These are phyloP conservation scores for Piscicola geometra DNA, from an alignment of 2,888 invertebrate species.

Conservation along the genomic window DNA sequence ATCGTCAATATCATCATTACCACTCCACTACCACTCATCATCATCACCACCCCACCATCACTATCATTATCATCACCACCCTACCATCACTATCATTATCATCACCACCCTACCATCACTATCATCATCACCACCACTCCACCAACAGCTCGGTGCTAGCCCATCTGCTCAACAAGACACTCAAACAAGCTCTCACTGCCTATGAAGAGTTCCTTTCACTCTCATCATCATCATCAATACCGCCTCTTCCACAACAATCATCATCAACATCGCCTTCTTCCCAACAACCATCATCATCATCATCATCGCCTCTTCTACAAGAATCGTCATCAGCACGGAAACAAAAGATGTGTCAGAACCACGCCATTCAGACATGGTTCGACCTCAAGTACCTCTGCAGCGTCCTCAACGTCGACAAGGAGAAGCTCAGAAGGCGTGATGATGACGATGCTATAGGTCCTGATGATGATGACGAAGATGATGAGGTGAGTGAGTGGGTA, in stretches of 20 bases:
- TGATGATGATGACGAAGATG: constrained; percentile 11
- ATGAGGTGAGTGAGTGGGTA: neutral
- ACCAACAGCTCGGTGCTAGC: constrained; percentile 55
- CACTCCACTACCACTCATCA: no score
- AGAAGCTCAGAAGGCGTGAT: constrained; percentile 43
- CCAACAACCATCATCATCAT: constrained; percentile 25
- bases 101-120: no score
- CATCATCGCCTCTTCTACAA: no score
- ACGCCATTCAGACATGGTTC: constrained; percentile 76
- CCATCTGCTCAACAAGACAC: constrained; percentile 54
- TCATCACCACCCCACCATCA: no score
- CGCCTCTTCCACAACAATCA: neutral
- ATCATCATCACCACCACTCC: no score
- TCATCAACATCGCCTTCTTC: neutral
- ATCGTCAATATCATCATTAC: no score
- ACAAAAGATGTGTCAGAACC: constrained; percentile 62
- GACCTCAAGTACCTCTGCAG: constrained; percentile 72
- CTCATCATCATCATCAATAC: neutral
- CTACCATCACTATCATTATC: no score
- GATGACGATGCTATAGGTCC: no score
- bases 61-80: no score
- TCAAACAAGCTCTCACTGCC: constrained; percentile 52
- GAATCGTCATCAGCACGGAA: constrained; percentile 36
- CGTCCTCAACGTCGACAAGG: constrained; percentile 49
- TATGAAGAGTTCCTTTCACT: constrained; percentile 45